phyloP scores from a whole-genome alignment of 2,797 vertebrate genomes.

The Choloepus didactylus region DNA sequence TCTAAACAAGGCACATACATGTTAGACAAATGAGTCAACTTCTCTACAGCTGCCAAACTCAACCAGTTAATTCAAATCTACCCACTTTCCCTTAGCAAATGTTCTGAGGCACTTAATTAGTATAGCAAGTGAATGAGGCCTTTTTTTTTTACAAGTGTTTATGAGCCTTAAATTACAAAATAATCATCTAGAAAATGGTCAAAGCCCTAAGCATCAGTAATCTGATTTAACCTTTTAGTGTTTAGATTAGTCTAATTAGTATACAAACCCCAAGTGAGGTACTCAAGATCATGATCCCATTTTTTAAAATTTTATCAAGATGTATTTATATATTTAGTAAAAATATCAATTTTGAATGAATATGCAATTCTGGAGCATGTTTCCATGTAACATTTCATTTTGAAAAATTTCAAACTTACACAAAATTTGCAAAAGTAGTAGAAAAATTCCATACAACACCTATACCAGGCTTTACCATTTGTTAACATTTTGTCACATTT shows the following conservation, averaged over 20 bases:
- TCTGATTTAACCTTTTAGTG: not conserved
- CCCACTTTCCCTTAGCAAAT: not conserved
- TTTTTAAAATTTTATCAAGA: conserved; percentile 7
- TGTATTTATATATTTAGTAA: not conserved
- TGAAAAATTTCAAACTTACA: not conserved
- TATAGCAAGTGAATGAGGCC: not conserved
- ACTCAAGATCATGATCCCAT: not conserved
- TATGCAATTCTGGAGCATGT: not conserved
- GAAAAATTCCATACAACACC: not conserved
- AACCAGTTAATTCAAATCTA: not conserved
- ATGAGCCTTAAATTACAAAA: conserved; percentile 9
- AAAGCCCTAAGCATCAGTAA: not conserved
- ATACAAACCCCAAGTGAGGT: not conserved
- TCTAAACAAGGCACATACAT: not conserved
- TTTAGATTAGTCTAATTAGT: not conserved
- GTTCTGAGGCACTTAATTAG: conserved; percentile 15
- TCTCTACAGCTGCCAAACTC: not conserved
- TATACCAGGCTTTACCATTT: not conserved
- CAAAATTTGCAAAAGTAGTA: not conserved
- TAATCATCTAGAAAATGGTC: not conserved
- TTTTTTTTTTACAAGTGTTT: not conserved
- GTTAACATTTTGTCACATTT: not conserved
- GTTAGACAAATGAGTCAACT: not conserved
- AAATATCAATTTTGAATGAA: conserved; percentile 26
- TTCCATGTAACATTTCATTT: conserved; percentile 12